phyloP scores from a whole-genome alignment of 2,888 invertebrate species.

The Seladonia tumulorum region DNA sequence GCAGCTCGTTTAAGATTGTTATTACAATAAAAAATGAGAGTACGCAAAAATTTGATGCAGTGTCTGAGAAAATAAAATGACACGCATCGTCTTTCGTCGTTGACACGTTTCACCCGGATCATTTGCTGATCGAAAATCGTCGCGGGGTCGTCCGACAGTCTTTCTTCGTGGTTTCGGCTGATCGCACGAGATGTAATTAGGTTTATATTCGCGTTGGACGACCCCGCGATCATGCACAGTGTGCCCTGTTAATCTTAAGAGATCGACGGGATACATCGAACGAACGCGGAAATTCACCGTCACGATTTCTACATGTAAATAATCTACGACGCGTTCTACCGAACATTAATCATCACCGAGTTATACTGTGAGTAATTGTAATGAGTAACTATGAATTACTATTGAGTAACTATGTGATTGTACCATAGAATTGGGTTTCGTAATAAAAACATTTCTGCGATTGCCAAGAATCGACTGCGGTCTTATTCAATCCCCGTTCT shows the following conservation, averaged over 20 bases:
- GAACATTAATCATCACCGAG: constrained; percentile 24
- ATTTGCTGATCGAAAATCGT: constrained; percentile 21
- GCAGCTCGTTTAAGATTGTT: too few species aligned
- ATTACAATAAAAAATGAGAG: too few species aligned
- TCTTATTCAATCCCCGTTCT: not conserved
- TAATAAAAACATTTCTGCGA: constrained; percentile 71
- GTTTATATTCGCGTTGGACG: not conserved
- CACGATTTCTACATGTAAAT: constrained; percentile 62
- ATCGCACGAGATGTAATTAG: not conserved
- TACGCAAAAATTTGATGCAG: too few species aligned
- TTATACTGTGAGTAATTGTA: constrained; percentile 32
- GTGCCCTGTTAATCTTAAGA: not conserved
- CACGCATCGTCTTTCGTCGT: constrained; percentile 8
- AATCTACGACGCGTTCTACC: constrained; percentile 54
- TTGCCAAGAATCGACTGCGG: constrained; percentile 1
- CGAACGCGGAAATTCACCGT: constrained; percentile 11
- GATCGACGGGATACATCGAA: not conserved
- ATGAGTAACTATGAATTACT: not conserved
- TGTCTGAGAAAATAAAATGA: not conserved
- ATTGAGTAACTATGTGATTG: constrained; percentile 3
- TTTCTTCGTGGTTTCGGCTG: constrained; percentile 17
- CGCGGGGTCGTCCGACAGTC: constrained; percentile 22
- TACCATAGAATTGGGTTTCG: constrained; percentile 66
- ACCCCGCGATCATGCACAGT: not conserved
- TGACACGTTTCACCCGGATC: constrained; percentile 34